A percentile compares a stretch with the other conserved stretches of the same genome.
phyloP scores from a whole-genome alignment of 2,113 vertebrate species.

The Parotia lawesii region DNA sequence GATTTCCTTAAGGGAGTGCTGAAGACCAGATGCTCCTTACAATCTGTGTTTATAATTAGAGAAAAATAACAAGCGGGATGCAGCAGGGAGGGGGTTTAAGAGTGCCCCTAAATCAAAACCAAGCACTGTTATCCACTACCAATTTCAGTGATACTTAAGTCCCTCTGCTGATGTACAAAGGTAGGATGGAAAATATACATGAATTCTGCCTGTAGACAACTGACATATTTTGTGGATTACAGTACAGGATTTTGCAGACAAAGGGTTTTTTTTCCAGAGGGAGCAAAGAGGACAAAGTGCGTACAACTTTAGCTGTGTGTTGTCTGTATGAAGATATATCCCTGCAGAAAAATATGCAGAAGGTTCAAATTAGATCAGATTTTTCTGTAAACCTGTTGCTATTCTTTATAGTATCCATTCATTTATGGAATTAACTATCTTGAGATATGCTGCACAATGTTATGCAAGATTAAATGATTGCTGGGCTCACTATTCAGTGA shows the following conservation, averaged over 20 bases:
- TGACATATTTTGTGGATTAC: background rate
- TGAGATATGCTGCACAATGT: background rate
- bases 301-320: background rate
- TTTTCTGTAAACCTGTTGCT: background rate
- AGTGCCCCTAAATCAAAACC: background rate
- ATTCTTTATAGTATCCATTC: background rate
- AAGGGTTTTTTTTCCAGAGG: background rate
- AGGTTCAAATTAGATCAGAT: background rate
- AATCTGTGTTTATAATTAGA: background rate
- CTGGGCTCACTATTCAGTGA: background rate
- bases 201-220: background rate
- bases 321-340: background rate
- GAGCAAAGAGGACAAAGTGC: background rate
- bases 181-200: background rate
- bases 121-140: background rate
- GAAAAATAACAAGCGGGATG: background rate
- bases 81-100: background rate
- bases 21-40: background rate
- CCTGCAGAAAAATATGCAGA: background rate
- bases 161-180: background rate
- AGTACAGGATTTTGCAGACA: background rate
- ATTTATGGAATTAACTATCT: background rate
- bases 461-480: background rate
- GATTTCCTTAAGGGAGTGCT: background rate
- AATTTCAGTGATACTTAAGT: background rate